Percentiles rank a stretch among this genome's conserved stretches.
Evolutionary conservation across 1,140 invertebrate genomes (phyloP).

Genomic region (Anagrus nilaparvatae): DNA sequence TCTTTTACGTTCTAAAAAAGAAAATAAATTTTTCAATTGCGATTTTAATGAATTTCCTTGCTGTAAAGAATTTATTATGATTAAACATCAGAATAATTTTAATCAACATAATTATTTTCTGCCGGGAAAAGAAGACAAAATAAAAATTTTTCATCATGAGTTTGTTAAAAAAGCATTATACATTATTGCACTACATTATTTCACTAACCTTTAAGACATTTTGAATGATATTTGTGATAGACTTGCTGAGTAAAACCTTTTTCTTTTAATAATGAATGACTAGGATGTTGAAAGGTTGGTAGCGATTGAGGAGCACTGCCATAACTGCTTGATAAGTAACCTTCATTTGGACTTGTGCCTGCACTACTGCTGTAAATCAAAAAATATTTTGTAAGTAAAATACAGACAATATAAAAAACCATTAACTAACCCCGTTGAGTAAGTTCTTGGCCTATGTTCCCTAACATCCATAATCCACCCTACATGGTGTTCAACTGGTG

Average conservation of each 20-base stretch:
- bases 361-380: conserved; percentile 52
- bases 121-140: conserved; percentile 41
- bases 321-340: conserved; percentile 54
- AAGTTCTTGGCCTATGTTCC: conserved; percentile 67
- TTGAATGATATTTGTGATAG: conserved; percentile 88
- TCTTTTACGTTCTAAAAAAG: conserved; percentile 70
- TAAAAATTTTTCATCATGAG: conserved; percentile 27
- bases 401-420: background rate
- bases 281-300: conserved; percentile 91
- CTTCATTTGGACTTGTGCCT: conserved; percentile 60
- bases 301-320: conserved; percentile 70
- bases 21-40: conserved; percentile 13
- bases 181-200: background rate
- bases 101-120: conserved; percentile 24
- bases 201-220: conserved; percentile 78
- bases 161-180: conserved; percentile 3
- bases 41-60: conserved; percentile 9
- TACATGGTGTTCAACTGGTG: conserved; percentile 88
- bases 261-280: conserved; percentile 89
- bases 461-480: conserved; percentile 93
- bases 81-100: conserved; percentile 16
- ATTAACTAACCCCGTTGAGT: conserved; percentile 53
- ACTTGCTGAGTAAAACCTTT: conserved; percentile 96
- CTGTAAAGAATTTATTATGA: background rate
- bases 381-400: conserved; percentile 7